Evolutionary conservation across 1,140 invertebrate genomes (phyloP), one percentile per base, ranked within the genome.

Genomic region (Eueides isabella): DNA sequence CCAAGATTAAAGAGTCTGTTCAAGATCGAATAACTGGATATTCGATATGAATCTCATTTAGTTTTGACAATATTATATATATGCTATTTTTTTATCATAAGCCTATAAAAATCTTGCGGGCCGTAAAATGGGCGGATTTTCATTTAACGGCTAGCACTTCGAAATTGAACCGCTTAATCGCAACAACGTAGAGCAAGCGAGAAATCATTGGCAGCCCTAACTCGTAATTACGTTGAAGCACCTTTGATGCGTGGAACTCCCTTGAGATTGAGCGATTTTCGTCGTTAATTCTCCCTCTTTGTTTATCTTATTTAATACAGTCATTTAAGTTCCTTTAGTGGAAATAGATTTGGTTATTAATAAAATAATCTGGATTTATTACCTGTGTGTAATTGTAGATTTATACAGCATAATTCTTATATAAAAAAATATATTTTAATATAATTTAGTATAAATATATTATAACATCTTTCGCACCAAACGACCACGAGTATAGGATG

Each of bases 141-240:
- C 79, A 85, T 85, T 82, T 83, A 82, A 84, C 80, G 74, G 67
- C 75, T 85, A 80, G 76, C 80, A 85, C 77, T 85, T 83, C 73
- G 80, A 86, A 88, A 91, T 89, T 88, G 84, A 87, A 88, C 83
- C 82, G 82, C 79, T 86, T 88, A 85, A 87, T 88, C 79, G 81
- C 66, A 74, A 74, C 79, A 74, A 76, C 74, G 78, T 74, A 76
- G 67, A 79, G 78, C 80, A 69, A 85, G 80, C 76, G 81, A 81
- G 82, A 84, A 90, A 83, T 83, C 82, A 86, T 88, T 81, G 83
- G 80, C 81, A 78, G 78, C 80, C 74, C 72, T 71, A 78, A 79
- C 72, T 76, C 72, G 80, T 83, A 86, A 87, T 85, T 84, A 79
- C 76, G 79, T 84, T 78, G 69, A 79, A 82, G 79, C 78, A 82